phyloP scores from a whole-genome alignment of 2,888 invertebrate species.

The Synergus laeviventris region DNA sequence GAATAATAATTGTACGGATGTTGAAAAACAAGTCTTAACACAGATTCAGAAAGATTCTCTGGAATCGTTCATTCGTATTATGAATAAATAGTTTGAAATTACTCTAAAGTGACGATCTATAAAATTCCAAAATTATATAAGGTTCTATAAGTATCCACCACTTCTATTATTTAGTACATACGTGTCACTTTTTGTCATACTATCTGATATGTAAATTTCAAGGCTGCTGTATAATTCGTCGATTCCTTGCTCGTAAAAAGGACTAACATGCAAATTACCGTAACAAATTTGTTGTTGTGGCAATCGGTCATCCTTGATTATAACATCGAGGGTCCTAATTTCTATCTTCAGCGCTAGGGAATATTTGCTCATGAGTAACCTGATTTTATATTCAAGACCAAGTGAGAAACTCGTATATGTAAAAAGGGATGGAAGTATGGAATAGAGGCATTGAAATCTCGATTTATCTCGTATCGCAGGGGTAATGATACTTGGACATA shows the following conservation, averaged over 20 bases:
- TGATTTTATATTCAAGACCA: conserved; percentile 10
- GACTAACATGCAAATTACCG: background rate
- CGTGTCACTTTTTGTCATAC: background rate
- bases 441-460: conserved; percentile 50
- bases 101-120: background rate
- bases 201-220: background rate
- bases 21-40: background rate
- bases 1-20: background rate
- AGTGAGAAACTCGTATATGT: background rate
- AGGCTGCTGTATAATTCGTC: background rate
- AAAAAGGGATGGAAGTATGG: background rate
- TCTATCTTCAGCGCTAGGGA: background rate
- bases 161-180: background rate
- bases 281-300: background rate
- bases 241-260: background rate
- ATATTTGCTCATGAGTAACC: background rate
- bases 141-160: background rate
- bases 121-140: background rate
- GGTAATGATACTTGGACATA: conserved; percentile 54
- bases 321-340: background rate
- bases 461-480: conserved; percentile 54
- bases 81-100: background rate
- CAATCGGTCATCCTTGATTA: background rate
- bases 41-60: background rate
- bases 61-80: no score